Conservation (phyloP, 1,140 invertebrate species). For the Euglossa dilemma region DNA sequence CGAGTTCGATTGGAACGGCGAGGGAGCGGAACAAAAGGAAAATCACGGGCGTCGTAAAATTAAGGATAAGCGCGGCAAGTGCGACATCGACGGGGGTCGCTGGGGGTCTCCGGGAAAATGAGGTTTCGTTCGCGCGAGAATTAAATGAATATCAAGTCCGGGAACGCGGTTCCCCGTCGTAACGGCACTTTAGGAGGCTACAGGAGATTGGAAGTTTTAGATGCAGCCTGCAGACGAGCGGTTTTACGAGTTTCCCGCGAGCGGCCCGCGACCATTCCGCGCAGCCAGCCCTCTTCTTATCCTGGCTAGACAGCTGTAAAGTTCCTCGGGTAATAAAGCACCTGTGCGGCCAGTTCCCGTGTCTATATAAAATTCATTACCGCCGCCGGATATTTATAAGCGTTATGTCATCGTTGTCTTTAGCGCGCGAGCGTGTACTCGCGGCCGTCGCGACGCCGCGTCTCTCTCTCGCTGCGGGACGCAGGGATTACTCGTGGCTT, state of each 20-base stretch:
- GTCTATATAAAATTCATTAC: constrained; percentile 50
- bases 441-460: no score
- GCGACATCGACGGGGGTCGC: no score
- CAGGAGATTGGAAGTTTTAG: constrained; percentile 49
- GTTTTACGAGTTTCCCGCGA: constrained; percentile 51
- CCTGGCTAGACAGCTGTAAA: constrained; percentile 42
- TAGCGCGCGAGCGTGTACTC: neutral
- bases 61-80: neutral
- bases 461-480: neutral
- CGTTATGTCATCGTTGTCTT: constrained; percentile 27
- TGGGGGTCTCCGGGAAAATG: neutral
- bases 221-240: constrained; percentile 35
- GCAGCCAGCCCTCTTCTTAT: constrained; percentile 16
- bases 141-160: constrained; percentile 40
- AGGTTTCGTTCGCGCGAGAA: neutral
- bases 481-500: neutral
- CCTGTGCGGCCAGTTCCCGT: constrained; percentile 27
- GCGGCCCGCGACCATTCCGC: constrained; percentile 44
- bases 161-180: constrained; percentile 1
- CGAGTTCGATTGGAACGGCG: no score
- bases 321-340: constrained; percentile 45
- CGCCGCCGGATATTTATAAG: constrained; percentile 34
- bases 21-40: no score
- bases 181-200: constrained; percentile 11
- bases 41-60: neutral